Conservation (phyloP, 2,888 invertebrate genomes). For the Copidosoma aretas region DNA sequence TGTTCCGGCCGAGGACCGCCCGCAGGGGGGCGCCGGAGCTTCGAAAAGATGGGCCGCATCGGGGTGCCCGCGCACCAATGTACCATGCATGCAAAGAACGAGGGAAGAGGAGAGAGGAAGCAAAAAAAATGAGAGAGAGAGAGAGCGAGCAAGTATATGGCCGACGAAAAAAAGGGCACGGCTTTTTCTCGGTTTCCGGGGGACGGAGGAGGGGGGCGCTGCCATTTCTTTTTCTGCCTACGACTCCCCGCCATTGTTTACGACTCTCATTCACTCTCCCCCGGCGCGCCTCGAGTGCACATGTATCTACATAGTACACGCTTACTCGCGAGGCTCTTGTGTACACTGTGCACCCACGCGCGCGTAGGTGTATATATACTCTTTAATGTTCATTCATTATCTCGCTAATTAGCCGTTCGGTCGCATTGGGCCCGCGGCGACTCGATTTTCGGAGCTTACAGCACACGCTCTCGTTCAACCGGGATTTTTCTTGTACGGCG, state of each 20-base stretch:
- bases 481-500: neutral
- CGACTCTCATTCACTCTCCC: conserved; percentile 27
- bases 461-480: conserved; percentile 1
- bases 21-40: neutral
- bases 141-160: neutral
- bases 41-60: neutral
- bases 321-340: neutral
- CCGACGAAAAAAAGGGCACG: neutral
- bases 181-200: neutral
- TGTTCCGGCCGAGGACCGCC: neutral
- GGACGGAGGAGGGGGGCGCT: neutral
- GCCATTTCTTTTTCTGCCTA: neutral
- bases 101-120: neutral
- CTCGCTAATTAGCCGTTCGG: conserved; percentile 29
- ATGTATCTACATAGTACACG: neutral
- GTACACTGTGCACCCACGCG: neutral
- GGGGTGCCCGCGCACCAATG: neutral
- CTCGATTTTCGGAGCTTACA: conserved; percentile 5
- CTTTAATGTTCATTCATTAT: neutral
- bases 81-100: neutral
- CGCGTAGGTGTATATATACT: conserved; percentile 14
- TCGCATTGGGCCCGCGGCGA: conserved; percentile 4
- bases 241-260: conserved; percentile 28
- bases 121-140: neutral
- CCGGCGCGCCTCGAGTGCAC: neutral